Base-by-base conservation (phyloP, 2,888 invertebrate genomes). In the Dasypogon diadema region DNA sequence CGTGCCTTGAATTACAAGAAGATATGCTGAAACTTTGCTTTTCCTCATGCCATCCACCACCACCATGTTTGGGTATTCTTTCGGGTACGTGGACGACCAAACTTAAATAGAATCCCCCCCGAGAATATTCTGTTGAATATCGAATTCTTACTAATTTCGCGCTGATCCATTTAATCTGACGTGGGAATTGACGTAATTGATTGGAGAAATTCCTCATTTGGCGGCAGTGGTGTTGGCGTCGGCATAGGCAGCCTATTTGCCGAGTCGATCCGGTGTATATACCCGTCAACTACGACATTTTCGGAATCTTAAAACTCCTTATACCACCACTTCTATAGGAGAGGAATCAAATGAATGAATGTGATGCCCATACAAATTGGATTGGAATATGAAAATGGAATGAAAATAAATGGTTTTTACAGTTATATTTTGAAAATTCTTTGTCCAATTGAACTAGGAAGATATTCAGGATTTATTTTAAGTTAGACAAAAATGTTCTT, bases 131-230 rank as follows among this genome's bases (percentile, higher is more conserved):
- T 8, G 30, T 5, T 14, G 8, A 48, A 16, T 16, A 14, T 48
- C 48, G n/a, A n/a, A 14, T 48, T 16, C 48, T 48, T 48, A 48
- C 48, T 48, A 48, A 48, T 48, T 48, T 48, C 16, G 48, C 48
- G 5, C 48, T 48, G 48, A 48, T 48, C 48, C 48, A 48, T 14
- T 48, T 48, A 30, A 30, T 30, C n/a, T 16, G 48, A 48, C 16
- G 16, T 16, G 48, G 48, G 30, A 30, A 48, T 16, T 48, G 48
- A 48, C 48, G 48, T 48, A 48, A 48, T 48, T 48, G 48, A 48
- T 48, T 48, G 48, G 48, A 48, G 6, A 48, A 48, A 48, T 48
- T 48, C 48, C 16, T n/a, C 14, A 5, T 2, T 16, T 2, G 16
- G 16, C n/a, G 48, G 12, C 8, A 14, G n/a, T n/a, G n/a, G n/a